phyloP scores from a whole-genome alignment of 2,888 invertebrate species.

The Diploptera punctata region DNA sequence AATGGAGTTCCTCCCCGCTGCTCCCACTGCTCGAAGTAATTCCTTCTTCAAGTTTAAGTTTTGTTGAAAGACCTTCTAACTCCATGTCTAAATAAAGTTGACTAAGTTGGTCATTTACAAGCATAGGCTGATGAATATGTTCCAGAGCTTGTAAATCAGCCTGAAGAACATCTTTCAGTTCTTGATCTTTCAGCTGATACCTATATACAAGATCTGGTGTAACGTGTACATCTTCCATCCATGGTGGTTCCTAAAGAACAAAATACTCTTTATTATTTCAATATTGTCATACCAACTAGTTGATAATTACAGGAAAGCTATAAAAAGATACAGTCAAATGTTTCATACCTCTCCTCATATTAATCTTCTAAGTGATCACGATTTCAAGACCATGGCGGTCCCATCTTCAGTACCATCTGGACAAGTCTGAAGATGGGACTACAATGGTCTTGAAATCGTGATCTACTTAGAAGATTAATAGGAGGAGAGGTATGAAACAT shows the following conservation, averaged over 20 bases:
- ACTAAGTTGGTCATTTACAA: constrained; percentile 75
- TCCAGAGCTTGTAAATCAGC: constrained; percentile 65
- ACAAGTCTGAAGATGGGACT: too few relatives aligned
- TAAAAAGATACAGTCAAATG: too few relatives aligned
- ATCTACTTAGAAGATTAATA: too few relatives aligned
- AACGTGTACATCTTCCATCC: constrained; percentile 70
- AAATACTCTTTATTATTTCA: too few relatives aligned
- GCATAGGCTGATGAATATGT: constrained; percentile 65
- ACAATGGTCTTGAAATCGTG: too few relatives aligned
- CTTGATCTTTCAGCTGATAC: constrained; percentile 67
- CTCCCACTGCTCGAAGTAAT: constrained; percentile 52
- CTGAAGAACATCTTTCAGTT: constrained; percentile 66
- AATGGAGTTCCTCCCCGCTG: constrained; percentile 38
- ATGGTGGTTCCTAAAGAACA: constrained; percentile 62
- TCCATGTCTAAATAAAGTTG: constrained; percentile 74
- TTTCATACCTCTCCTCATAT: too few relatives aligned
- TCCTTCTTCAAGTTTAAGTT: constrained; percentile 67
- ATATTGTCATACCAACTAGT: too few relatives aligned
- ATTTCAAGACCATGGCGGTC: too few relatives aligned
- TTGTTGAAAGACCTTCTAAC: constrained; percentile 62
- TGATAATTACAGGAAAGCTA: too few relatives aligned
- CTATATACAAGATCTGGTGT: constrained; percentile 72
- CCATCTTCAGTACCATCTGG: too few relatives aligned
- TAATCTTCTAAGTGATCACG: too few relatives aligned
- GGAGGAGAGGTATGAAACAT: too few relatives aligned